These are phyloP conservation scores for Onychostoma macrolepis DNA, from an alignment of 2,113 vertebrate genomes.

Conservation along the genomic window DNA sequence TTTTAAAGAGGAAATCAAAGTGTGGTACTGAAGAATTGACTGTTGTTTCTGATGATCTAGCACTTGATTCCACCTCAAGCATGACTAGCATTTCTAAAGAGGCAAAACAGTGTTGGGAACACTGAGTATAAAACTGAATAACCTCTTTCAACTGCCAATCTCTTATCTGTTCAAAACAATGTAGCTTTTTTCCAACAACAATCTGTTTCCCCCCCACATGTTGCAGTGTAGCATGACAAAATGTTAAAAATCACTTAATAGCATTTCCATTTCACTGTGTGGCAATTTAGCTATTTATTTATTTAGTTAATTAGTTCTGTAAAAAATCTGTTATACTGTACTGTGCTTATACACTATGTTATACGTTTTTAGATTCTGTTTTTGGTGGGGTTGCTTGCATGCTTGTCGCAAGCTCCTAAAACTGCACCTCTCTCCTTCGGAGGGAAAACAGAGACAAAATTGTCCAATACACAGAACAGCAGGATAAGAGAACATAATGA, in stretches of 20 bases:
- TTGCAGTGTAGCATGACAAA: not conserved
- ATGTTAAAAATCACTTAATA: not conserved
- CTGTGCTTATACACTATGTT: not conserved
- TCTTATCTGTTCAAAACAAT: not conserved
- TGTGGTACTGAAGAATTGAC: not conserved
- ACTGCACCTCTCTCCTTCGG: not conserved
- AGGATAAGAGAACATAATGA: not conserved
- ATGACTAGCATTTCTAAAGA: not conserved
- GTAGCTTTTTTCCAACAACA: not conserved
- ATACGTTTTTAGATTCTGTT: not conserved
- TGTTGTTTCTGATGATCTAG: not conserved
- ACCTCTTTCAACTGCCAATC: not conserved
- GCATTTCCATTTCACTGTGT: not conserved
- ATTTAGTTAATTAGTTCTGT: not conserved
- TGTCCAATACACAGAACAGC: not conserved
- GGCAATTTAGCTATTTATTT: not conserved
- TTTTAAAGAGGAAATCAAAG: not conserved
- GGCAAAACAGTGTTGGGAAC: not conserved
- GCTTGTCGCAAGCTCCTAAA: not conserved
- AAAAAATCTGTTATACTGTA: not conserved
- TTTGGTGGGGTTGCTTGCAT: not conserved
- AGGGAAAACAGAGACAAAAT: not conserved
- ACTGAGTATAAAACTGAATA: not conserved
- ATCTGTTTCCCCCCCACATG: not conserved
- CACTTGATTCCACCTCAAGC: not conserved